Evolutionary conservation across 2,113 vertebrate genomes (phyloP).

Genomic region (Cynopterus brachyotis): DNA sequence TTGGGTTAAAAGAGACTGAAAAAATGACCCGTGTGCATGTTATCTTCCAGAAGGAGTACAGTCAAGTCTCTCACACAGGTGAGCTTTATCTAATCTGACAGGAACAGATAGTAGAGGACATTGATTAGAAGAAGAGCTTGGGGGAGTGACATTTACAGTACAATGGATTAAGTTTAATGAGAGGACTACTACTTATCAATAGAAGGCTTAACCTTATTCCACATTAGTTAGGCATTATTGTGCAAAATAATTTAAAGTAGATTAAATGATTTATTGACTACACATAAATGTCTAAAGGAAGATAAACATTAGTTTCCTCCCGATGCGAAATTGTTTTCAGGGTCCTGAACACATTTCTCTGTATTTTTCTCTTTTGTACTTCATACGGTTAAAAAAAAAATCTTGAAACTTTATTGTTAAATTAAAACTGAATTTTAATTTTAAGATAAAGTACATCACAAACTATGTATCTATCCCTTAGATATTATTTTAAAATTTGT

Average conservation of each 20-base stretch:
- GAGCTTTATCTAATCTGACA: constrained; percentile 69
- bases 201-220: constrained; percentile 70
- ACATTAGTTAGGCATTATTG: constrained; percentile 59
- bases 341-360: background rate
- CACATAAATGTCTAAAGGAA: constrained; percentile 57
- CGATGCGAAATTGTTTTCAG: background rate
- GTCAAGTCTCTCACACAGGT: constrained; percentile 49
- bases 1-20: constrained; percentile 25
- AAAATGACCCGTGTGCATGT: background rate
- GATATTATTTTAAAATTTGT: background rate
- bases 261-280: constrained; percentile 75
- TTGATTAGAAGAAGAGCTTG: constrained; percentile 73
- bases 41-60: constrained; percentile 55
- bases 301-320: constrained; percentile 29
- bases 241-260: constrained; percentile 74
- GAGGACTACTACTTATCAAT: constrained; percentile 54
- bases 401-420: background rate
- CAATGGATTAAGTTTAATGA: constrained; percentile 73
- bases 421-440: background rate
- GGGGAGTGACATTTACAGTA: constrained; percentile 70
- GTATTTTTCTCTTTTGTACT: constrained; percentile 21
- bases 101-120: constrained; percentile 55
- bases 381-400: background rate
- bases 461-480: background rate
- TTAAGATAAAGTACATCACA: background rate